Conservation (phyloP, 2,888 invertebrate genomes). For the Dynastes hyllus region DNA sequence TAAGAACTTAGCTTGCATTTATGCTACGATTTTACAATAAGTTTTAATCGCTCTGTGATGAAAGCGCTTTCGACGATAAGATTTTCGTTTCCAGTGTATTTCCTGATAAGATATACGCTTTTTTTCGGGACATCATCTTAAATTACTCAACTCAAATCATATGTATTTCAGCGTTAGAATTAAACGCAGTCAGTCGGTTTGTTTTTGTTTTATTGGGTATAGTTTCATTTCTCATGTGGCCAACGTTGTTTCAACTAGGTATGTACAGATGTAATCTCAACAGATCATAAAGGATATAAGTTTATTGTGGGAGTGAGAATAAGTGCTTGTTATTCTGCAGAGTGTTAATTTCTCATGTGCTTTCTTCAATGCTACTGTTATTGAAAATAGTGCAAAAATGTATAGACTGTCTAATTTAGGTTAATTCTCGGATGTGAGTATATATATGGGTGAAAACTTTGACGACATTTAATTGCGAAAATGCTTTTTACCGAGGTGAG, state of each 20-base stretch:
- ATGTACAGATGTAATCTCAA: not conserved
- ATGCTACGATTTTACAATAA: not conserved
- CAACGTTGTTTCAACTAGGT: conserved; percentile 8
- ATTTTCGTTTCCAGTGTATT: conserved; percentile 16
- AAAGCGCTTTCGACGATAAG: conserved; percentile 22
- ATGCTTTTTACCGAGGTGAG: too few species aligned
- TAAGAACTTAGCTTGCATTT: not conserved
- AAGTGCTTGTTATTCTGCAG: too few species aligned
- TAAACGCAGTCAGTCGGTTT: conserved; percentile 1
- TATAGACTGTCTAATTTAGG: too few species aligned
- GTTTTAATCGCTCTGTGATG: conserved; percentile 23
- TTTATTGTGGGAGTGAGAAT: too few species aligned
- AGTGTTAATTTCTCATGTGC: too few species aligned
- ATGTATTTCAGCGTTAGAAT: not conserved
- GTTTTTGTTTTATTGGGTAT: not conserved
- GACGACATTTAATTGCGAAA: too few species aligned
- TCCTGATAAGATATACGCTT: conserved; percentile 34
- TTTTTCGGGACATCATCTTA: not conserved
- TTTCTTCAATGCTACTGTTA: too few species aligned
- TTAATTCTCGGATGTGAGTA: too few species aligned
- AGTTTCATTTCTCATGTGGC: not conserved
- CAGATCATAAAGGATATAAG: not conserved
- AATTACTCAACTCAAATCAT: conserved; percentile 15
- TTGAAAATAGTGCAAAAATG: too few species aligned
- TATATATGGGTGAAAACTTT: too few species aligned